A percentile compares a stretch with the other conserved stretches of the same genome.
Evolutionary conservation across 2,797 vertebrate genomes (phyloP).

Genomic region (Sarcophilus harrisii): DNA sequence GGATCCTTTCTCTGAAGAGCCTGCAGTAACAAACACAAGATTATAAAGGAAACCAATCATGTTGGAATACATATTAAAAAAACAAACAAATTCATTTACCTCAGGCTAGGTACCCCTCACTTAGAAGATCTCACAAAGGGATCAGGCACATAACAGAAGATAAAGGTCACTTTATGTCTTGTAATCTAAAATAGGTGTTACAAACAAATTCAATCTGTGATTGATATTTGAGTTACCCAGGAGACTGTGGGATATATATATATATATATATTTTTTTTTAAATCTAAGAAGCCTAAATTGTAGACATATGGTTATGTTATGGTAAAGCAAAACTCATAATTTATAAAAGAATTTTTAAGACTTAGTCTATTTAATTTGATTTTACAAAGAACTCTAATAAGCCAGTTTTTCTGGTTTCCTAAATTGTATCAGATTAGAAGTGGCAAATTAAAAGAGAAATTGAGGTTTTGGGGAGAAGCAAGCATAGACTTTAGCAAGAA

Average conservation of each 20-base stretch:
- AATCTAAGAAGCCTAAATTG: conserved; percentile 4
- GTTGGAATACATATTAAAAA: background rate
- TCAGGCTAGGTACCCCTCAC: background rate
- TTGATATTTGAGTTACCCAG: conserved; percentile 26
- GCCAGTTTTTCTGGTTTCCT: conserved; percentile 37
- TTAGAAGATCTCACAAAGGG: background rate
- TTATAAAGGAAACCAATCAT: background rate
- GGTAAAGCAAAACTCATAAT: background rate
- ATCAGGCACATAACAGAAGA: background rate
- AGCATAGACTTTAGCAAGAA: conserved; percentile 5
- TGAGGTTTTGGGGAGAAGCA: conserved; percentile 15
- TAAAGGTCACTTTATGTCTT: background rate
- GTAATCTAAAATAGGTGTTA: background rate
- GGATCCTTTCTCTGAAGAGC: background rate
- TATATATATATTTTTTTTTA: too few relatives aligned
- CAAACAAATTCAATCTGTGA: background rate
- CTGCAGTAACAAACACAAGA: background rate
- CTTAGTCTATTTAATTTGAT: conserved; percentile 26
- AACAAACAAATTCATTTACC: background rate
- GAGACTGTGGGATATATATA: conserved; percentile 8
- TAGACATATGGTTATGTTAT: background rate
- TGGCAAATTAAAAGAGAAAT: conserved; percentile 16
- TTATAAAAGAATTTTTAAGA: conserved; percentile 18
- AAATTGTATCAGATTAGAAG: conserved; percentile 30
- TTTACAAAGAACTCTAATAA: conserved; percentile 19